Evolutionary conservation across 2,113 vertebrate genomes (phyloP), one percentile per base, ranked within the genome.

Genomic region (Rhynchomys soricoides): DNA sequence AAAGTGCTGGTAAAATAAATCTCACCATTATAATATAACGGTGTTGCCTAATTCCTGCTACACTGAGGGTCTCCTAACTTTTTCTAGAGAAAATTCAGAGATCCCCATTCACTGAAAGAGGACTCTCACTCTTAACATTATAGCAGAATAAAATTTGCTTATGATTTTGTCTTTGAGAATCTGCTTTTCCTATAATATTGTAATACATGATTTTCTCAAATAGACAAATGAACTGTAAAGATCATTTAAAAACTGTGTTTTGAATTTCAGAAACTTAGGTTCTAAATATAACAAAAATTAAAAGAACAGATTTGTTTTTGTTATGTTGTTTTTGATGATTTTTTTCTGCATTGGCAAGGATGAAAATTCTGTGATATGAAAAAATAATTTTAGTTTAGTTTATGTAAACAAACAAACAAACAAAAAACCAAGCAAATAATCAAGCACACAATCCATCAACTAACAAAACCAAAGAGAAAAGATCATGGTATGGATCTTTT

Each of bases 251-350:
- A 82, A 64, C 43, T 82, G 59, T 81, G 16, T n/a, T 66, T 87
- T 87, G 68, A 92, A n/a, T 48, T 40, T 77, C 29, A 92, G 45
- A 86, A 77, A 57, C 19, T 55, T 59, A 95, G 1, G 21, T 77
- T 13, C 31, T 68, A n/a, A 62, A n/a, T 78, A 92, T 90, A 95
- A 74, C 3, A 90, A 79, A 87, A 19, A 95, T 50, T 89, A 3
- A 13, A 82, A 79, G 19, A 62, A 59, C 34, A 37, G 7, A 29
- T 64, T 64, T 66, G 9, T 66, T 66, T 66, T 31, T 66, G 74
- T 94, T 55, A 24, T 86, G 7, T 34, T 13, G 75, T 15, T n/a
- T n/a, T n/a, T n/a, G n/a, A n/a, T 70, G 3, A n/a, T 26, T 26
- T 19, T 82, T 93, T 70, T 37, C 13, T 90, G 26, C 1, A 45